These are phyloP conservation scores for Arctia plantaginis DNA, from an alignment of 2,888 invertebrate genomes.

Conservation along the genomic window DNA sequence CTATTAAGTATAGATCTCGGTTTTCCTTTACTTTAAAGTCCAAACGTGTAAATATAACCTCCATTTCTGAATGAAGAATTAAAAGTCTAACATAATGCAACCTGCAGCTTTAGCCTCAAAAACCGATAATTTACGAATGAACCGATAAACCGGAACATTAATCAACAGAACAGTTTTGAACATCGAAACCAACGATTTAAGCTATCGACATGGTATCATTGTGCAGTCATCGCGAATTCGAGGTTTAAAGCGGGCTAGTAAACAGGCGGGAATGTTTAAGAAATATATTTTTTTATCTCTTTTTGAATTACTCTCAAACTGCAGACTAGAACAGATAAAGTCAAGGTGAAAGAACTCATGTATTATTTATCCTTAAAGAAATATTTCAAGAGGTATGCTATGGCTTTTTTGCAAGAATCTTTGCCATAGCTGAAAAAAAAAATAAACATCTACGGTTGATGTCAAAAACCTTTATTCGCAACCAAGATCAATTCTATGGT, in stretches of 20 bases:
- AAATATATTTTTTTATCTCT: neutral
- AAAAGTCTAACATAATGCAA: constrained; percentile 21
- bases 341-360: too few relatives aligned
- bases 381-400: too few relatives aligned
- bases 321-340: too few relatives aligned
- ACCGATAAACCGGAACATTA: constrained; percentile 71
- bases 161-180: constrained; percentile 81
- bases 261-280: constrained; percentile 24
- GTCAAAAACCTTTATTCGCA: too few relatives aligned
- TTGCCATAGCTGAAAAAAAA: too few relatives aligned
- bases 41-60: neutral
- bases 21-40: neutral
- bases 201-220: constrained; percentile 66
- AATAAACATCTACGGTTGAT: too few relatives aligned
- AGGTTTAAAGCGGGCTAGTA: constrained; percentile 45
- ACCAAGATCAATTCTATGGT: too few relatives aligned
- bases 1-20: neutral
- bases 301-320: too few relatives aligned
- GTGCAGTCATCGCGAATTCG: constrained; percentile 69
- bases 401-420: too few relatives aligned
- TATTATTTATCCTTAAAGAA: too few relatives aligned
- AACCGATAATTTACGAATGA: constrained; percentile 51
- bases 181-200: constrained; percentile 74
- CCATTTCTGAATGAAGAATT: neutral
- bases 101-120: constrained; percentile 32